Evolutionary conservation across 2,797 vertebrate genomes (phyloP).

Genomic region (Acipenser oxyrinchus): DNA sequence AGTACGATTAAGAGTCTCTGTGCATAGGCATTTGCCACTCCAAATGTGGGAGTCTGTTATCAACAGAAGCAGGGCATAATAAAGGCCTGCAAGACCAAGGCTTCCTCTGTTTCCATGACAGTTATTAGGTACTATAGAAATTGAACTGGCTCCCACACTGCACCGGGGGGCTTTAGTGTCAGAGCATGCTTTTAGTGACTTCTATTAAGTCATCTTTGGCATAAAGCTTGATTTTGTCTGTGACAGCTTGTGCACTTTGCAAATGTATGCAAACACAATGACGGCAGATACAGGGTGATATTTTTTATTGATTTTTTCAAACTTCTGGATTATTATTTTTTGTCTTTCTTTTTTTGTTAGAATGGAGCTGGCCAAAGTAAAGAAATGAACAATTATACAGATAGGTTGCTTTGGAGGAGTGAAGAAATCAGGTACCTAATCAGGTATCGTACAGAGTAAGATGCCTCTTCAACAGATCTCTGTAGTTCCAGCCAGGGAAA

Average conservation of each 20-base stretch:
- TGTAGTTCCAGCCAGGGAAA: slow-evolving; percentile 78
- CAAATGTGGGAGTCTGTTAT: slow-evolving; percentile 42
- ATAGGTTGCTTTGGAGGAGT: slow-evolving; percentile 51
- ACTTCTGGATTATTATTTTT: background rate
- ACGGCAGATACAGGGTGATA: slow-evolving; percentile 26
- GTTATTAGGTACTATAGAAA: slow-evolving; percentile 60
- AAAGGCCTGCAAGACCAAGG: slow-evolving; percentile 47
- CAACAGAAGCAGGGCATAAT: slow-evolving; percentile 45
- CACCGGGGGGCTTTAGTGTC: slow-evolving; percentile 38
- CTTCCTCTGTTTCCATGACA: slow-evolving; percentile 66
- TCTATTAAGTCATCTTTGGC: slow-evolving; percentile 30
- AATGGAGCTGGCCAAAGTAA: slow-evolving; percentile 51
- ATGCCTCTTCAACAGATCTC: slow-evolving; percentile 94
- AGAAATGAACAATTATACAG: slow-evolving; percentile 60
- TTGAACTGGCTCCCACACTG: slow-evolving; percentile 53
- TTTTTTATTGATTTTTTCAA: slow-evolving; percentile 35
- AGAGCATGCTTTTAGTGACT: slow-evolving; percentile 37
- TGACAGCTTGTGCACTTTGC: slow-evolving; percentile 23
- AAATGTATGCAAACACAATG: slow-evolving; percentile 14
- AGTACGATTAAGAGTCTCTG: slow-evolving; percentile 41
- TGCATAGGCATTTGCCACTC: slow-evolving; percentile 36
- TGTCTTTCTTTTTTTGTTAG: slow-evolving; percentile 32
- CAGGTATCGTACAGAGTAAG: slow-evolving; percentile 51
- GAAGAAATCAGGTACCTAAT: slow-evolving; percentile 50
- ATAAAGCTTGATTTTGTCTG: slow-evolving; percentile 29